Evolutionary conservation across 2,888 invertebrate species (phyloP).

Genomic region (Dynastes grantii): DNA sequence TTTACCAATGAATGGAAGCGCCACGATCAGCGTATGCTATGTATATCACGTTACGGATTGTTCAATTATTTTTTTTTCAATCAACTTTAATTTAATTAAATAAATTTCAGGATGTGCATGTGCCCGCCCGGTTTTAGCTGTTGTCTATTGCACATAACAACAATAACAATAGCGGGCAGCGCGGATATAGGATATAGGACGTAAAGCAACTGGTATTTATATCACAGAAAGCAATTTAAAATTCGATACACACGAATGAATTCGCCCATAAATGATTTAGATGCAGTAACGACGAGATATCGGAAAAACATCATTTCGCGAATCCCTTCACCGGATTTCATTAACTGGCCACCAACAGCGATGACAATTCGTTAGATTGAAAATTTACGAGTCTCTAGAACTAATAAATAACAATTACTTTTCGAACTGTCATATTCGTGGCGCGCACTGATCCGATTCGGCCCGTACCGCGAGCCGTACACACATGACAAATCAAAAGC

Average conservation of each 20-base stretch:
- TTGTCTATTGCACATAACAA: too few relatives aligned
- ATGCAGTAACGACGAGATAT: slow-evolving; percentile 16
- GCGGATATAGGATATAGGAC: background rate
- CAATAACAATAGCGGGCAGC: too few relatives aligned
- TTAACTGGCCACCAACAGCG: slow-evolving; percentile 25
- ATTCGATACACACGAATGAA: slow-evolving; percentile 6
- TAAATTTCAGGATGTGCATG: too few relatives aligned
- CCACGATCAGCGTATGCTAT: too few relatives aligned
- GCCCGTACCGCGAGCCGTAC: background rate
- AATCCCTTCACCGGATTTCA: slow-evolving; percentile 25
- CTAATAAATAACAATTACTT: slow-evolving; percentile 43
- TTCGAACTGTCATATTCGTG: slow-evolving; percentile 31
- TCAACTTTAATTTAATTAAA: too few relatives aligned
- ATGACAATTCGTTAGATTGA: slow-evolving; percentile 22
- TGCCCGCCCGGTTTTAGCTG: too few relatives aligned
- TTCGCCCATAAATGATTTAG: slow-evolving; percentile 8
- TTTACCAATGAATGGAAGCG: too few relatives aligned
- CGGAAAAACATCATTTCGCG: slow-evolving; percentile 13
- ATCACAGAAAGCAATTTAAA: slow-evolving; percentile 22
- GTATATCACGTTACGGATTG: too few relatives aligned
- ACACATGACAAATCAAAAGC: slow-evolving; percentile 51
- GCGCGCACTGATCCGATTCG: slow-evolving; percentile 20
- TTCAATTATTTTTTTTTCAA: too few relatives aligned
- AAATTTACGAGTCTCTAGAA: slow-evolving; percentile 16
- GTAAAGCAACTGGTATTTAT: slow-evolving; percentile 2